These are phyloP conservation scores for Cossypha niveicapilla DNA, from an alignment of 2,797 vertebrate species.

Conservation along the genomic window DNA sequence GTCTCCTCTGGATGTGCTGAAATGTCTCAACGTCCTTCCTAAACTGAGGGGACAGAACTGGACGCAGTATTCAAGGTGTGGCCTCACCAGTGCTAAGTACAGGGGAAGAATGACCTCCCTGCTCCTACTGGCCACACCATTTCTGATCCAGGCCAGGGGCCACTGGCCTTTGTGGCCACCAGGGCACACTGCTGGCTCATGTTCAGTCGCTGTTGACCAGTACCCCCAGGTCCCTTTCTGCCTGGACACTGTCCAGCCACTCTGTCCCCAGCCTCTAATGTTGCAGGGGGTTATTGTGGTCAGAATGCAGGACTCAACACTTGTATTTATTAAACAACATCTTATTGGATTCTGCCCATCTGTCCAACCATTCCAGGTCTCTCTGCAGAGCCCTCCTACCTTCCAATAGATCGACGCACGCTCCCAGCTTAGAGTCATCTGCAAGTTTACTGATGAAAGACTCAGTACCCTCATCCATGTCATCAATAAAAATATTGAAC, in stretches of 20 bases:
- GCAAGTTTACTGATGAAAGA: no score
- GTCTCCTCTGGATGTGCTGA: accelerated
- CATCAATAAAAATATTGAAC: no score
- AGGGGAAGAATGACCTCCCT: background rate
- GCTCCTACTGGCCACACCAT: background rate
- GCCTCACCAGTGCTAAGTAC: background rate
- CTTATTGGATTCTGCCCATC: no score
- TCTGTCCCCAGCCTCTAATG: background rate
- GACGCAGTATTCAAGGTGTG: background rate
- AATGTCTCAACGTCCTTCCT: accelerated
- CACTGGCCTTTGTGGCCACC: background rate
- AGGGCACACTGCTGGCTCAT: background rate
- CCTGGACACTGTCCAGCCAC: background rate
- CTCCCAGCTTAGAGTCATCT: no score
- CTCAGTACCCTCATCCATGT: no score
- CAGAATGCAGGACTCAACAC: background rate
- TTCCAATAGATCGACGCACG: no score
- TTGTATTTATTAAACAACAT: background rate
- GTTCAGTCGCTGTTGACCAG: background rate
- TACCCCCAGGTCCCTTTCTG: background rate
- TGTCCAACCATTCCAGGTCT: no score
- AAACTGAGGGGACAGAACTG: background rate
- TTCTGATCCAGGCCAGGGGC: background rate
- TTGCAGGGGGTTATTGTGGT: background rate
- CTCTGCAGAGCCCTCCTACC: no score